These are phyloP conservation scores for Meloidogyne exigua DNA, from an alignment of 1,140 invertebrate genomes.

Conservation along the genomic window DNA sequence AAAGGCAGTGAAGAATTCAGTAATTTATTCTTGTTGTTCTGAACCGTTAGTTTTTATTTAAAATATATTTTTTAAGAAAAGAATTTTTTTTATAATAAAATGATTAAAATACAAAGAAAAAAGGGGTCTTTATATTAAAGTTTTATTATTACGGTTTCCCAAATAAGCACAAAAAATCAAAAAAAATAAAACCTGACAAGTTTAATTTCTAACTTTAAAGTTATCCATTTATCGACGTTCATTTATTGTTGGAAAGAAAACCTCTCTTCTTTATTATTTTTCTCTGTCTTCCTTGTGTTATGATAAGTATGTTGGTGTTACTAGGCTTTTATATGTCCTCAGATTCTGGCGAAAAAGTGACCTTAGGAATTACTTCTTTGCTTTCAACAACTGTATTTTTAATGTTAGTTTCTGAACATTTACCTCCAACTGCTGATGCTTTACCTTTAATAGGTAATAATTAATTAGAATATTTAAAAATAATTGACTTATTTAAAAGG, in stretches of 20 bases:
- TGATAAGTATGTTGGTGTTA: constrained; percentile 80
- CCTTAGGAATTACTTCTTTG: constrained; percentile 77
- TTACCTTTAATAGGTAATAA: constrained; percentile 75
- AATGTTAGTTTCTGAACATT: constrained; percentile 84
- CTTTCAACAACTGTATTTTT: constrained; percentile 89
- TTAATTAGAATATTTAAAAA: neutral
- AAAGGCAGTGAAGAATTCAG: constrained; percentile 67
- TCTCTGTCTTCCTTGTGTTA: constrained; percentile 81
- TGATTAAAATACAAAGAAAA: too few species aligned
- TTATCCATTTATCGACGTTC: constrained; percentile 72
- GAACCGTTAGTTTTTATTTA: constrained; percentile 12
- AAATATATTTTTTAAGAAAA: too few species aligned
- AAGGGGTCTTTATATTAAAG: too few species aligned
- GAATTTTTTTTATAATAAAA: too few species aligned
- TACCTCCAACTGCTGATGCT: constrained; percentile 87
- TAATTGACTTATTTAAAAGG: constrained; percentile 67
- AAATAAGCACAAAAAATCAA: too few species aligned
- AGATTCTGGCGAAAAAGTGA: constrained; percentile 80
- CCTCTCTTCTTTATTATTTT: constrained; percentile 90
- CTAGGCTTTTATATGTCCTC: constrained; percentile 87
- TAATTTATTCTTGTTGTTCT: constrained; percentile 69
- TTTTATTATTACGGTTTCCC: too few species aligned
- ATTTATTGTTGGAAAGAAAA: constrained; percentile 71
- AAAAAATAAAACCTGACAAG: too few species aligned
- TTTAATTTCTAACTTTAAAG: constrained; percentile 65